A percentile compares a stretch with the other conserved stretches of the same genome.
Evolutionary conservation across 1,140 invertebrate genomes (phyloP).

Genomic region (Riptortus pedestris): DNA sequence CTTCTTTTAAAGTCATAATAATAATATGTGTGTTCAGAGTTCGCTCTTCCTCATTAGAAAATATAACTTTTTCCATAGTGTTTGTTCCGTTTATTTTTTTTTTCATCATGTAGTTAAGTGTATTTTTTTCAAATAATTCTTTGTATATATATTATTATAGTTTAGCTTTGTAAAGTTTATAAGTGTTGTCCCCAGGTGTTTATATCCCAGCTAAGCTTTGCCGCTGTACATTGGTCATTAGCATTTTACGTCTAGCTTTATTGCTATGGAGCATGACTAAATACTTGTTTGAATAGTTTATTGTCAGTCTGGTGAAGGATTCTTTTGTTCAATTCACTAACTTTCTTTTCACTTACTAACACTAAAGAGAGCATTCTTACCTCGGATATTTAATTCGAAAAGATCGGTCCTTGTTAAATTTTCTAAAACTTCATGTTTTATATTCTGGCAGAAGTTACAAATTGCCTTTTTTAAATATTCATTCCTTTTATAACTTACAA

Average conservation of each 20-base stretch:
- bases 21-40: constrained; percentile 7
- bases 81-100: constrained; percentile 14
- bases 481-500: too few species aligned
- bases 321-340: not conserved
- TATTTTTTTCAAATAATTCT: constrained; percentile 20
- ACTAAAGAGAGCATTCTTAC: not conserved
- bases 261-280: constrained; percentile 23
- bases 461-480: too few species aligned
- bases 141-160: constrained; percentile 12
- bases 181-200: constrained; percentile 16
- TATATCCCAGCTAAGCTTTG: constrained; percentile 19
- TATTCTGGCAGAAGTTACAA: too few species aligned
- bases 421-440: too few species aligned
- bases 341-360: constrained; percentile 20
- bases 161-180: constrained; percentile 21
- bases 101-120: constrained; percentile 22
- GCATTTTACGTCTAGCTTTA: constrained; percentile 22
- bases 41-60: constrained; percentile 11
- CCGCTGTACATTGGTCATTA: constrained; percentile 19
- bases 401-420: too few species aligned
- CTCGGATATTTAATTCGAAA: too few species aligned
- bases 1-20: not conserved
- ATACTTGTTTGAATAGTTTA: constrained; percentile 17
- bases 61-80: constrained; percentile 10
- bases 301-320: constrained; percentile 22